Evolutionary conservation across 1,140 invertebrate species (phyloP), one percentile per base, ranked within the genome.

Genomic region (Drosophila hydei): DNA sequence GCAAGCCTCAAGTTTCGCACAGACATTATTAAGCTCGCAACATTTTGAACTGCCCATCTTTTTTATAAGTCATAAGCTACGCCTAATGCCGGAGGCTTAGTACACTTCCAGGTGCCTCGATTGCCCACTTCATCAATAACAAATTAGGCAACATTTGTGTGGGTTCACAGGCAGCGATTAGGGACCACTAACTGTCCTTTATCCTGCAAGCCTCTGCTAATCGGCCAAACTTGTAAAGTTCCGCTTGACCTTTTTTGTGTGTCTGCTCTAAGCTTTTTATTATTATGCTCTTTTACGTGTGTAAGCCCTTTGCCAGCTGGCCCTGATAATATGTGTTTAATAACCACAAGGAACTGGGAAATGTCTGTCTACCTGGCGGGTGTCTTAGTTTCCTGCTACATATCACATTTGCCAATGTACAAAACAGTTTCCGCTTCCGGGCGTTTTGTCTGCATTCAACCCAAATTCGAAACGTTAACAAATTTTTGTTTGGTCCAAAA

Each of bases 381-480:
- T 16, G 38, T 11, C 69, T 75, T 55, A 56, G 56, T 27, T 56
- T 14, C 25, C 21, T 51, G 11, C 69, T 63, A 61, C 65, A 71
- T 77, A 75, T 75, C 64, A 60, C 68, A 68, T 73, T 73, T 73
- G 36, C 55, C 70, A 73, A 73, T 68, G 64, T 61, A 69, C 55
- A 71, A 77, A 75, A 77, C 65, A 61, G 67, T 77, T 77, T 77
- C 67, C 72, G 72, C 75, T 77, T 77, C 75, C 65, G 75, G 75
- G 50, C 61, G 62, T 71, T 75, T 67, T 62, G 72, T 72, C 68
- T 71, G 63, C 16, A 30, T 36, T 25, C 42, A 59, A 56, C n/a
- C 48, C 33, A 63, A 48, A 63, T 55, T n/a, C 43, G 23, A 42
- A 60, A 36, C 27, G 56, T 42, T 72, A 30, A 38, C 40, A 68